Conservation (phyloP, 2,113 vertebrate genomes). For the Hippopotamus amphibius region DNA sequence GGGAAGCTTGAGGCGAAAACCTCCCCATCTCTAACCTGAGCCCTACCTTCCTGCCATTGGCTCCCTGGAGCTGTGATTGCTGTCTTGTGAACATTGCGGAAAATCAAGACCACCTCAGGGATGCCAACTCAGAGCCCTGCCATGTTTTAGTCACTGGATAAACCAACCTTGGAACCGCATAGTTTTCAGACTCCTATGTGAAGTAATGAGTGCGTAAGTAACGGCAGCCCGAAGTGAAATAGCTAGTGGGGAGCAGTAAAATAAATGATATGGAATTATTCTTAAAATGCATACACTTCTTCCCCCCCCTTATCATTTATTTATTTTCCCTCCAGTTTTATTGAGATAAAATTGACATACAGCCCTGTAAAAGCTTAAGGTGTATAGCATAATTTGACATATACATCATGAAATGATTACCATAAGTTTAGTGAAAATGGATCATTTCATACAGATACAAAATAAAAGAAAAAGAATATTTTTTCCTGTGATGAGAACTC, state of each 20-base stretch:
- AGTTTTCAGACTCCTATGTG: neutral
- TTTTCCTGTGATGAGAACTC: neutral
- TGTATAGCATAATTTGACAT: neutral
- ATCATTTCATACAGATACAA: neutral
- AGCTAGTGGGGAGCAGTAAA: neutral
- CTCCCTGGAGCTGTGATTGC: neutral
- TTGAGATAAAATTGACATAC: neutral
- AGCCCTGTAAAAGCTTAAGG: neutral
- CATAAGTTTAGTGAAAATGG: neutral
- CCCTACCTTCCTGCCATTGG: neutral
- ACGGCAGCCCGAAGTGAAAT: neutral
- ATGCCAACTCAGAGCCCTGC: neutral
- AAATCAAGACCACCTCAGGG: neutral
- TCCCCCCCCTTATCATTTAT: too few relatives aligned
- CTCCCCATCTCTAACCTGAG: neutral
- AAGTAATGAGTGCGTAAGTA: neutral
- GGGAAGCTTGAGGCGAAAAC: neutral
- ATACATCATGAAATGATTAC: neutral
- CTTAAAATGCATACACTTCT: neutral
- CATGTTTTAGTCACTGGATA: neutral
- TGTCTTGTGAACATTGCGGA: neutral
- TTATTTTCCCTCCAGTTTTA: neutral
- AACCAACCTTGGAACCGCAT: neutral
- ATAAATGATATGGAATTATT: neutral
- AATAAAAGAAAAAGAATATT: neutral